A percentile compares a stretch with the other conserved stretches of the same genome.
Conservation (phyloP, 2,113 vertebrate genomes). For the Seriola aureovittata region DNA sequence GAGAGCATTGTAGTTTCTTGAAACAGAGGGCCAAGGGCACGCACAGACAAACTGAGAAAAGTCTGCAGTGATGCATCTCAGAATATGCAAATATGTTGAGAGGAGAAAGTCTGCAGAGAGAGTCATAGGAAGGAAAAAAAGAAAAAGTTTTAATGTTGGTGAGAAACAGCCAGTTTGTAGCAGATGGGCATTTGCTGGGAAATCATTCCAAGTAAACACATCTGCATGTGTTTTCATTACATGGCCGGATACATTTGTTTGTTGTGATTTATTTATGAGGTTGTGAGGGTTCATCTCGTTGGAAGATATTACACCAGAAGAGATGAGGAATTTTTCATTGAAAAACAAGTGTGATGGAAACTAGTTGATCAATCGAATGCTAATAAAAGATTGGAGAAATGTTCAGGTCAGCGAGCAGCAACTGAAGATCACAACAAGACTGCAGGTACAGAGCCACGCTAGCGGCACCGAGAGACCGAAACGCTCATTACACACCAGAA, state of each 20-base stretch:
- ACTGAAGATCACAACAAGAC: not conserved
- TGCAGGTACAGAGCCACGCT: not conserved
- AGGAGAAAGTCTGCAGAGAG: slow-evolving; percentile 6
- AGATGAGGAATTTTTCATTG: not conserved
- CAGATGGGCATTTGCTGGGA: slow-evolving; percentile 28
- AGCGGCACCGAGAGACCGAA: not conserved
- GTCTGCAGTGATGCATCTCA: slow-evolving; percentile 24
- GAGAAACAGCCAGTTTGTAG: slow-evolving; percentile 10
- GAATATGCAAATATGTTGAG: slow-evolving; percentile 31
- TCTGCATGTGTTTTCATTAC: slow-evolving; percentile 49
- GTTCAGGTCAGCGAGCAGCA: slow-evolving; percentile 25
- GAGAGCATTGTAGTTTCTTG: not conserved
- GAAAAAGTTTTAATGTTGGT: not conserved
- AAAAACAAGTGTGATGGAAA: slow-evolving; percentile 26
- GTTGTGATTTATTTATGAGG: slow-evolving; percentile 40
- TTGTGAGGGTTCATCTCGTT: slow-evolving; percentile 30
- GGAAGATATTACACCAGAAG: slow-evolving; percentile 1
- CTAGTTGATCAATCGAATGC: slow-evolving; percentile 3
- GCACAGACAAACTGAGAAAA: not conserved
- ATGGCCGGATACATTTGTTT: slow-evolving; percentile 40
- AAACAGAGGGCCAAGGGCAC: not conserved
- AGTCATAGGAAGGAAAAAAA: slow-evolving; percentile 5
- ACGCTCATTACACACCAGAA: not conserved
- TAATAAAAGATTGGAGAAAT: not conserved
- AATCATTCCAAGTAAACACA: slow-evolving; percentile 34